Percentiles rank a stretch among this genome's conserved stretches.
phyloP scores from a whole-genome alignment of 2,113 vertebrate genomes.

The Ptilorrhoa leucosticta region DNA sequence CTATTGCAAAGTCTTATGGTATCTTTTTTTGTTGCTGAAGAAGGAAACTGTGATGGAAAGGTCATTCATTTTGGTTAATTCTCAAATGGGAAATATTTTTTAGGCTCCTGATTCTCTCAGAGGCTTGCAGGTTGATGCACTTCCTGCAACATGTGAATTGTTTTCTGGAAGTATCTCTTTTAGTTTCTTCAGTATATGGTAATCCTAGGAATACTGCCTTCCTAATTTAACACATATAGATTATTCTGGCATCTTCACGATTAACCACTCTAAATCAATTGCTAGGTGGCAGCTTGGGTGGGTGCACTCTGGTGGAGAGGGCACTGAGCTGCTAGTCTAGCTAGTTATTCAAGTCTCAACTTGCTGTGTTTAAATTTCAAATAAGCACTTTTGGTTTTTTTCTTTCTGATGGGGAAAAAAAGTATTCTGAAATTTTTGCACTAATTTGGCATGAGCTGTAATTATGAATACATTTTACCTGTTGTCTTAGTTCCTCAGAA shows the following conservation, averaged over 20 bases:
- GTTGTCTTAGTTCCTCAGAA: background rate
- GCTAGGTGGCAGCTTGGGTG: background rate
- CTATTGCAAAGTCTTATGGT: background rate
- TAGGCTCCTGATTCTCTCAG: background rate
- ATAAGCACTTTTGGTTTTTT: background rate
- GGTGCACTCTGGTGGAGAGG: background rate
- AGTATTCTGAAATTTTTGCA: background rate
- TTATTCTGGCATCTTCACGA: background rate
- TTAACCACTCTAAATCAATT: background rate
- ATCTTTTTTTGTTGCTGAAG: background rate
- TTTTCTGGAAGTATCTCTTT: background rate
- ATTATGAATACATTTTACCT: background rate
- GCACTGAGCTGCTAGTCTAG: background rate
- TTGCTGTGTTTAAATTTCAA: background rate
- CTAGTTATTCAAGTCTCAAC: background rate
- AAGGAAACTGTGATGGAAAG: background rate
- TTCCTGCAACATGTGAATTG: background rate
- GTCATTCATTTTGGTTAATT: background rate
- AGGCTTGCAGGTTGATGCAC: background rate
- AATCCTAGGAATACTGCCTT: background rate
- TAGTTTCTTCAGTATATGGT: background rate
- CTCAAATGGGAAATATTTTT: background rate
- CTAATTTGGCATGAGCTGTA: background rate
- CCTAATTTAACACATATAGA: background rate
- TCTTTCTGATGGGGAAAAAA: background rate